Evolutionary conservation across 2,113 vertebrate genomes (phyloP), one percentile per base, ranked within the genome.

Genomic region (Saimiri boliviensis): DNA sequence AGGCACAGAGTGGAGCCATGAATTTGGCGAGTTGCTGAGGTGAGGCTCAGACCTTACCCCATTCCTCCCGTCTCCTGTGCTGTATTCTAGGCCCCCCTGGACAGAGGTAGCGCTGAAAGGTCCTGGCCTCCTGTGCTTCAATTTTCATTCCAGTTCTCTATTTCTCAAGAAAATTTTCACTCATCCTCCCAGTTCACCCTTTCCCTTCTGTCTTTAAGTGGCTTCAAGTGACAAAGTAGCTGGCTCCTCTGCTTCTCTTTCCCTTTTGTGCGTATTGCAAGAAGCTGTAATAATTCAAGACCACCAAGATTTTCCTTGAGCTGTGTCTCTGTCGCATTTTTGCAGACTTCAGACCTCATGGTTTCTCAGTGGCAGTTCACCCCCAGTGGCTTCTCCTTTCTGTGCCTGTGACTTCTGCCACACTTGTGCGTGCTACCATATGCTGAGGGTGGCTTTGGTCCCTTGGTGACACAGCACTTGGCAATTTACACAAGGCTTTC

Each of bases 1-100:
- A 89, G 86, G 90, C 60, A 74, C 10, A 49, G 54, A 66, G 73
- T 16, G 7, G 40, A 9, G 11, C 10, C 10, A 5, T 12, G 0
- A 19, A 10, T 37, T 77, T 30, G 54, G 32, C 71, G 6, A 54
- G 14, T 17, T 83, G 40, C 54, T 52, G 60, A 49, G 14, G 27
- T 10, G 81, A 84, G 54, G 6, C 6, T 63, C 30, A 77, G 6
- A 40, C 23, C 3, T 45, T 66, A 74, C 16, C 10, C 19, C 1
- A 6, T 13, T 45, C 56, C 0, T 10, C 10, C 16, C 37, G 9
- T 6, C 40, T 6, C 4, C 17, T 6, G 7, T 0, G 3, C n/a
- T 19, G 32, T 25, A 35, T 7, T 35, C 6, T 37, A 23, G 30
- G 40, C 6, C 37, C n/a, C 66, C 5, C 19, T 25, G 19, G 21